Percentiles rank a stretch among this genome's conserved stretches.
Conservation (phyloP, 23 tunicate genomes). For the Corella eumyota region DNA sequence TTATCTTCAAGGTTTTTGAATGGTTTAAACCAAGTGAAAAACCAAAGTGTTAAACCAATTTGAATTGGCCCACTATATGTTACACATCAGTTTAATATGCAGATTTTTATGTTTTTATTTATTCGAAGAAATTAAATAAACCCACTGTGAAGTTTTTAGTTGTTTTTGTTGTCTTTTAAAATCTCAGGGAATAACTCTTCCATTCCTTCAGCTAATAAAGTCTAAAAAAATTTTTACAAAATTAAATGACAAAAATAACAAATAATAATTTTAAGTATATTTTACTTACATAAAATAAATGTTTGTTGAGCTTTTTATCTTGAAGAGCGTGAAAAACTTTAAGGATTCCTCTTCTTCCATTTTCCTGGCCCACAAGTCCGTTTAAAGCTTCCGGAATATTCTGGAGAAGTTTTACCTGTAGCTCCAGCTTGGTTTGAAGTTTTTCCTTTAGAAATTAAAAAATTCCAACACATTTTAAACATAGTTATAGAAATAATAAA, state of each 20-base stretch:
- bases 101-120: too few species aligned
- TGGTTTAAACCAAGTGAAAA: constrained; percentile 25
- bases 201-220: constrained; percentile 46
- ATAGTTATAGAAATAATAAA: background rate
- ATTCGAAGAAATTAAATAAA: too few species aligned
- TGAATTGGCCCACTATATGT: background rate
- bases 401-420: constrained; percentile 48
- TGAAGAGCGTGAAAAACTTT: constrained; percentile 72
- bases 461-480: background rate
- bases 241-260: background rate
- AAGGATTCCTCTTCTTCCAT: constrained; percentile 48
- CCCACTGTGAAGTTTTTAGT: too few species aligned
- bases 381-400: constrained; percentile 81
- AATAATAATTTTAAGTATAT: background rate
- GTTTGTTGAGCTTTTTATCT: constrained; percentile 71
- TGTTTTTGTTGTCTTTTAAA: constrained; percentile 1
- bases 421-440: constrained; percentile 56
- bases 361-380: constrained; percentile 73
- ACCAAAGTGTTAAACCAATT: background rate
- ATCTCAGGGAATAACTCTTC: constrained; percentile 81
- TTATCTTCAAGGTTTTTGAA: constrained; percentile 12
- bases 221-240: constrained; percentile 14
- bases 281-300: constrained; percentile 63
- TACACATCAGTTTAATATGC: background rate
- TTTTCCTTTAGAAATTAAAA: constrained; percentile 28